phyloP scores from a whole-genome alignment of 2,888 invertebrate genomes.

The Allophyes oxyacanthae region DNA sequence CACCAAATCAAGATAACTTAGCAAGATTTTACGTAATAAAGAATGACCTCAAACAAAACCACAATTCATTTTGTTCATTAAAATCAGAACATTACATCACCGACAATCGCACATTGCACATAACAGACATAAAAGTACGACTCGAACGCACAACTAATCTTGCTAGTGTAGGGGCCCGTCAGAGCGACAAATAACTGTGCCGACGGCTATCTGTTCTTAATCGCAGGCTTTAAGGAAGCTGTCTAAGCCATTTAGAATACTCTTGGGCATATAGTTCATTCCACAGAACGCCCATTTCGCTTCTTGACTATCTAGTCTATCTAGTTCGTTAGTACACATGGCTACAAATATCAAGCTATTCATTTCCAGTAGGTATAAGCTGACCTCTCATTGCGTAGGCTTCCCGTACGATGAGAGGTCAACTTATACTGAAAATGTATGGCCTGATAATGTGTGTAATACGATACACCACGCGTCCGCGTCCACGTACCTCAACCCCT shows the following conservation, averaged over 20 bases:
- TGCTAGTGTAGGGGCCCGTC: conserved; percentile 36
- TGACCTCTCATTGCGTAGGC: no score
- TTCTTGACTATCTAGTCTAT: conserved; percentile 5
- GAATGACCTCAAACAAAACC: conserved; percentile 1
- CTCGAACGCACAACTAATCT: conserved; percentile 41
- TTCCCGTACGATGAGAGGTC: no score
- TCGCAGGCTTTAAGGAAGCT: conserved; percentile 48
- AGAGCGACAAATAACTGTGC: conserved; percentile 55
- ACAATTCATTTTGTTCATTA: conserved; percentile 24
- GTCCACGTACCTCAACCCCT: no score
- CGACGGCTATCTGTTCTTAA: conserved; percentile 59
- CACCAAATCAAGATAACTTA: no score
- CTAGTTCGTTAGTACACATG: neutral
- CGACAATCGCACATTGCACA: conserved; percentile 16
- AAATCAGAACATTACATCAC: conserved; percentile 26
- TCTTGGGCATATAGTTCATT: conserved; percentile 29
- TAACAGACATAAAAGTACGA: conserved; percentile 24
- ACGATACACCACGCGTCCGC: no score
- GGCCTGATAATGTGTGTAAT: no score
- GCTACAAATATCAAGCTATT: no score
- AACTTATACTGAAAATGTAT: no score
- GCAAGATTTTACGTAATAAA: neutral
- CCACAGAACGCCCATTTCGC: conserved; percentile 13
- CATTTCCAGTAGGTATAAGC: no score
- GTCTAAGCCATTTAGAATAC: conserved; percentile 40